Conservation (phyloP, 2,797 vertebrate species). For the Syngnathus acus region DNA sequence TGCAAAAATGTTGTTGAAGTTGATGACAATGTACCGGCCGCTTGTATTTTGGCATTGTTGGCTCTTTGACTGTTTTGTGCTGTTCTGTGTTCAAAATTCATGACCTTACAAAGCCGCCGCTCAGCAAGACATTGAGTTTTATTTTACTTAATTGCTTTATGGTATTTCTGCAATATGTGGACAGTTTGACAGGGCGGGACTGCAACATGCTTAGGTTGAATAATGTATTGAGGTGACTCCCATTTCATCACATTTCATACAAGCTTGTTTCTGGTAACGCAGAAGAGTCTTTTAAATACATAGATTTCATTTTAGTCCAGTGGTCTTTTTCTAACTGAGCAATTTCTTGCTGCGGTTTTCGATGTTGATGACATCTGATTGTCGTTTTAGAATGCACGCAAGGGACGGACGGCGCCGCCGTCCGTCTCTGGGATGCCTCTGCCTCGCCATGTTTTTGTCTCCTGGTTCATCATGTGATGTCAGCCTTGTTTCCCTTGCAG, state of each 20-base stretch:
- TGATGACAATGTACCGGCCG: constrained; percentile 58
- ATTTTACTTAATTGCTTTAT: too few species aligned
- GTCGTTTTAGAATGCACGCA: neutral
- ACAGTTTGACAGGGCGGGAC: neutral
- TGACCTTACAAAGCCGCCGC: constrained; percentile 1
- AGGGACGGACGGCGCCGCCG: too few species aligned
- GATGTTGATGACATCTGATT: neutral
- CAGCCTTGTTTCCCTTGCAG: constrained; percentile 98
- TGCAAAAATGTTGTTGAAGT: constrained; percentile 60
- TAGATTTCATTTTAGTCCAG: neutral
- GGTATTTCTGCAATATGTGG: neutral
- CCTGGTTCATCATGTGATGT: constrained; percentile 88
- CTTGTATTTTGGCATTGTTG: constrained; percentile 44
- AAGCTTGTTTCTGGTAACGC: neutral
- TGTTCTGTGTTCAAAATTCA: neutral
- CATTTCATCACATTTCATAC: neutral
- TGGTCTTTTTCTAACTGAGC: neutral
- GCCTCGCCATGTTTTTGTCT: constrained; percentile 26
- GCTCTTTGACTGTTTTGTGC: constrained; percentile 1
- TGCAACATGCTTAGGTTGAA: neutral
- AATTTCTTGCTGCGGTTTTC: neutral
- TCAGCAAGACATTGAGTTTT: neutral
- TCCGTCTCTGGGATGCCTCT: neutral
- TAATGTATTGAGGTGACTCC: neutral
- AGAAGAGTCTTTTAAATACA: neutral